A percentile compares a stretch with the other conserved stretches of the same genome.
phyloP scores from a whole-genome alignment of 2,888 invertebrate genomes.

The Lottia gigantea region DNA sequence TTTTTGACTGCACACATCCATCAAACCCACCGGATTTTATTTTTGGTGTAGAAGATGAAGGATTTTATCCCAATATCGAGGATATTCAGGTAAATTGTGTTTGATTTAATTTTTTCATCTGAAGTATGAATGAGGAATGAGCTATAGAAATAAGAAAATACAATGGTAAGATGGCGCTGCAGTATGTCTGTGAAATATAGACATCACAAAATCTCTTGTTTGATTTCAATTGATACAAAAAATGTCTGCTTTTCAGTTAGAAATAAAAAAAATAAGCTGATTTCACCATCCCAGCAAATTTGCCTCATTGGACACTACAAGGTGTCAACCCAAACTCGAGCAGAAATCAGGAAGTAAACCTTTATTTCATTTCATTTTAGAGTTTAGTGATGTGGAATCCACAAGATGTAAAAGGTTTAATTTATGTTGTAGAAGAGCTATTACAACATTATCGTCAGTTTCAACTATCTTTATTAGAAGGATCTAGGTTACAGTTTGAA shows the following conservation, averaged over 20 bases:
- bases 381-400: constrained; percentile 76
- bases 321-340: too few relatives aligned
- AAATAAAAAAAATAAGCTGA: too few relatives aligned
- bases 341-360: neutral
- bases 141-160: too few relatives aligned
- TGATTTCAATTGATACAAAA: too few relatives aligned
- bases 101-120: too few relatives aligned
- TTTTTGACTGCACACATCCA: constrained; percentile 76
- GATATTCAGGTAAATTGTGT: constrained; percentile 42
- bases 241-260: too few relatives aligned
- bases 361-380: constrained; percentile 39
- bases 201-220: too few relatives aligned
- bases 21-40: constrained; percentile 81
- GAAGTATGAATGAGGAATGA: too few relatives aligned
- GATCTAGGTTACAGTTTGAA: constrained; percentile 74
- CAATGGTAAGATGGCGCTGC: too few relatives aligned
- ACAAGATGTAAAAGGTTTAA: constrained; percentile 73
- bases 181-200: too few relatives aligned
- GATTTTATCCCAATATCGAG: constrained; percentile 75
- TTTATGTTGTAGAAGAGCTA: constrained; percentile 75
- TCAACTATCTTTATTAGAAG: constrained; percentile 70
- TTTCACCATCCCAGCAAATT: too few relatives aligned
- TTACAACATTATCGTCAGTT: constrained; percentile 73
- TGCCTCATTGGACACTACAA: too few relatives aligned
- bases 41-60: constrained; percentile 75